These are phyloP conservation scores for Augochlora pura DNA, from an alignment of 1,140 invertebrate genomes.

Conservation along the genomic window DNA sequence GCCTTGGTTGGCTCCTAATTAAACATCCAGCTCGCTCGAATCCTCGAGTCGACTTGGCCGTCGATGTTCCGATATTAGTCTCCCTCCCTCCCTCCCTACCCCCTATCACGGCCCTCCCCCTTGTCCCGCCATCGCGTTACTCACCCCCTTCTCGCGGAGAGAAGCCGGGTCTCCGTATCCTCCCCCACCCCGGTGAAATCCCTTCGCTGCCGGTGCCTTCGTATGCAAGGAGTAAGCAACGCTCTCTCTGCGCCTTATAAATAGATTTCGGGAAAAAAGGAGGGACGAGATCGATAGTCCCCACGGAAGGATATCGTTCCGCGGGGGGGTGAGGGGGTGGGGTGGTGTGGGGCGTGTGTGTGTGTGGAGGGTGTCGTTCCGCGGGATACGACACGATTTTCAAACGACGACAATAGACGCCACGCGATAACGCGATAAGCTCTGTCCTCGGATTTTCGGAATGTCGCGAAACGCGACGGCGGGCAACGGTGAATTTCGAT, in stretches of 20 bases:
- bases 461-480: background rate
- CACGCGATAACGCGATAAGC: too few relatives aligned
- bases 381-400: background rate
- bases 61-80: conserved; percentile 80
- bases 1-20: conserved; percentile 78
- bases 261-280: conserved; percentile 65
- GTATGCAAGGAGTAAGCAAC: conserved; percentile 55
- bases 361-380: background rate
- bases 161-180: conserved; percentile 7
- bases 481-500: too few relatives aligned
- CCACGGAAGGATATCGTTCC: conserved; percentile 33
- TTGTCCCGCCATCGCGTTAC: conserved; percentile 23
- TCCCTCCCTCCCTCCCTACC: conserved; percentile 51
- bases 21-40: conserved; percentile 78
- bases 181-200: conserved; percentile 35
- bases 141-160: conserved; percentile 39
- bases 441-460: too few relatives aligned
- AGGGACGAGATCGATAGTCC: conserved; percentile 42
- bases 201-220: conserved; percentile 24
- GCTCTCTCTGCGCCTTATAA: conserved; percentile 59
- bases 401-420: background rate
- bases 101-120: too few relatives aligned
- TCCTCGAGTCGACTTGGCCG: conserved; percentile 73
- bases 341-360: too few relatives aligned
- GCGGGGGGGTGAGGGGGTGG: background rate